Conservation (phyloP, 2,113 vertebrate species). For the Irena cyanogastra region DNA sequence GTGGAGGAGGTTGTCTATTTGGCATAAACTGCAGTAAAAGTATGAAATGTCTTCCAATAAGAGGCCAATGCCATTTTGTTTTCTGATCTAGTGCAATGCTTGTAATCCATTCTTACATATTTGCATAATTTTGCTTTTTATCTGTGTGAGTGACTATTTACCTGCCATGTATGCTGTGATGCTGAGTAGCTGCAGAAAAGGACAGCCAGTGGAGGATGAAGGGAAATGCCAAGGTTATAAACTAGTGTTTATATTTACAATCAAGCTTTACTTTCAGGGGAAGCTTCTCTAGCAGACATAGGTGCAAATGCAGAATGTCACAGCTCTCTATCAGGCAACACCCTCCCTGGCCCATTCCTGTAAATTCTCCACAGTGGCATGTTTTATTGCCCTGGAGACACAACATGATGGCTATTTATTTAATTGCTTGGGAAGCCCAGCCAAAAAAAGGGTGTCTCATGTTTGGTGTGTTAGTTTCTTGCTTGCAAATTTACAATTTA, state of each 20-base stretch:
- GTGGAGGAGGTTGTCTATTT: background rate
- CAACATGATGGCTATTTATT: constrained; percentile 68
- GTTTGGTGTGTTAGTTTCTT: constrained; percentile 67
- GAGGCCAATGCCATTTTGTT: background rate
- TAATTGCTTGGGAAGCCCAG: constrained; percentile 71
- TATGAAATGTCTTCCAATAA: background rate
- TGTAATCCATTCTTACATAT: constrained; percentile 2
- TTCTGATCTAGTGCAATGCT: background rate
- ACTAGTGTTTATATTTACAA: background rate
- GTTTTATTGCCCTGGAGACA: constrained; percentile 60
- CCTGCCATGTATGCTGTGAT: background rate
- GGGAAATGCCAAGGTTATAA: constrained; percentile 46
- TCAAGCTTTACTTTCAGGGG: background rate
- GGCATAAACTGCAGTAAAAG: background rate
- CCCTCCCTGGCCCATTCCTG: constrained; percentile 25
- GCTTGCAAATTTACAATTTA: constrained; percentile 76
- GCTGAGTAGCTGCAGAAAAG: constrained; percentile 3
- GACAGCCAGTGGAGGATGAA: background rate
- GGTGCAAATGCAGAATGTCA: constrained; percentile 4
- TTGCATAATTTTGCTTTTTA: constrained; percentile 31
- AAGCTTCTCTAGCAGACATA: background rate
- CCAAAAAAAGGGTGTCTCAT: constrained; percentile 59
- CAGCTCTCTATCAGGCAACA: constrained; percentile 17
- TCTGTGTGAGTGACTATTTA: background rate
- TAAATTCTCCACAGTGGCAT: constrained; percentile 64